A percentile compares a stretch with the other conserved stretches of the same genome.
These are phyloP conservation scores for Bolborhynchus lineola DNA, from an alignment of 2,113 vertebrate genomes.

Conservation along the genomic window DNA sequence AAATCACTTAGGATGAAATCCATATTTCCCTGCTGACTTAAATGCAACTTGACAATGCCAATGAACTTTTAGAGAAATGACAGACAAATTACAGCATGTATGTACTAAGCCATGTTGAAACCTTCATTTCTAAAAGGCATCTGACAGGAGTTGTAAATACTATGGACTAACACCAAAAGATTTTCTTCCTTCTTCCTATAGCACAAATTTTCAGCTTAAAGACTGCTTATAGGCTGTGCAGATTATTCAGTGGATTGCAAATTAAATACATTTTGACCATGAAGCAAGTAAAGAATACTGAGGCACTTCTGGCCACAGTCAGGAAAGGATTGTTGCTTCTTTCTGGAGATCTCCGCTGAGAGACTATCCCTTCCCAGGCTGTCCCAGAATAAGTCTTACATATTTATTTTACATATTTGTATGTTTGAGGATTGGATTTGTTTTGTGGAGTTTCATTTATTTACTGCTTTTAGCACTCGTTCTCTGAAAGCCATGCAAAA, in stretches of 20 bases:
- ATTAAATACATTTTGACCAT: neutral
- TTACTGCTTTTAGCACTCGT: neutral
- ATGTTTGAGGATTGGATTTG: rapidly evolving
- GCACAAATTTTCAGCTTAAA: neutral
- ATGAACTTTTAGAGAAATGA: constrained; percentile 73
- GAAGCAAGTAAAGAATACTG: rapidly evolving
- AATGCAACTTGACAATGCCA: constrained; percentile 75
- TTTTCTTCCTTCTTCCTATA: neutral
- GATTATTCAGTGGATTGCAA: neutral
- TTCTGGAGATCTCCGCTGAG: neutral
- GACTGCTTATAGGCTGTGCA: neutral
- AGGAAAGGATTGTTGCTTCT: neutral
- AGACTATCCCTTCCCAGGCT: neutral
- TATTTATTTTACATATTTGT: too few relatives aligned
- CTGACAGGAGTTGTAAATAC: constrained; percentile 68
- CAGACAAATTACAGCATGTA: constrained; percentile 62
- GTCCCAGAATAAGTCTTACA: neutral
- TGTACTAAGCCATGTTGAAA: constrained; percentile 29
- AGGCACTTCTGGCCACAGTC: neutral
- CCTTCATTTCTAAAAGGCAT: constrained; percentile 63
- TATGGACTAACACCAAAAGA: neutral
- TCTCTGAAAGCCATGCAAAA: neutral
- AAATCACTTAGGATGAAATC: constrained; percentile 67
- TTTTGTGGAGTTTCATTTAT: neutral
- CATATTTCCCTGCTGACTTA: constrained; percentile 68